These are phyloP conservation scores for Mythimna lalbum DNA, from an alignment of 2,888 invertebrate species.

Conservation along the genomic window DNA sequence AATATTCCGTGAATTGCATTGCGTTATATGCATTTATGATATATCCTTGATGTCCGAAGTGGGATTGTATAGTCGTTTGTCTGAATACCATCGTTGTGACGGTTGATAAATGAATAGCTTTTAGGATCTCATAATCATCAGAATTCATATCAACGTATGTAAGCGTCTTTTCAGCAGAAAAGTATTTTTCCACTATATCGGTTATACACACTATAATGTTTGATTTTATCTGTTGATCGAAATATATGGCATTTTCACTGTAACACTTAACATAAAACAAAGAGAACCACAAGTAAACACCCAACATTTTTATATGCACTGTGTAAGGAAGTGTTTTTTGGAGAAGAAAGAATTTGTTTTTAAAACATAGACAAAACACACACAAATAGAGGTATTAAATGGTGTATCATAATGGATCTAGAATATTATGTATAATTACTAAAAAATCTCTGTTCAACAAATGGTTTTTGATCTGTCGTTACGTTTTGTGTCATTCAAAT, in stretches of 20 bases:
- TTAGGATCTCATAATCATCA: conserved; percentile 45
- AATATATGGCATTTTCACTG: conserved; percentile 2
- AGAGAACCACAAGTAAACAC: conserved; percentile 31
- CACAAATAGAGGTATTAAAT: neutral
- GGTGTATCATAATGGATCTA: conserved; percentile 16
- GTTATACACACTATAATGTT: conserved; percentile 49
- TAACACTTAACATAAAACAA: conserved; percentile 10
- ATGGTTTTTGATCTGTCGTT: neutral
- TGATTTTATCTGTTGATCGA: neutral
- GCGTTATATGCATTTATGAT: conserved; percentile 63
- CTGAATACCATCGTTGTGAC: conserved; percentile 29
- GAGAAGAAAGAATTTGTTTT: neutral
- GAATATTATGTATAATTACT: neutral
- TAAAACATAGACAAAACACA: too few species aligned
- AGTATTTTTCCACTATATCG: conserved; percentile 56
- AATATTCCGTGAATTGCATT: conserved; percentile 52
- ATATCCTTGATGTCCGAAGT: conserved; percentile 61
- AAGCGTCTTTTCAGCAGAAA: conserved; percentile 37
- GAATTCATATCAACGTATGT: conserved; percentile 51
- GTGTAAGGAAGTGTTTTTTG: neutral
- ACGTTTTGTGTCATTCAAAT: neutral
- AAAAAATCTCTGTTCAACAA: neutral
- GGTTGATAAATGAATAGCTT: conserved; percentile 49
- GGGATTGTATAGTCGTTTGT: conserved; percentile 9
- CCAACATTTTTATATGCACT: conserved; percentile 51